A percentile compares a stretch with the other conserved stretches of the same genome.
phyloP scores from a whole-genome alignment of 2,113 vertebrate species.

The Eleginops maclovinus region DNA sequence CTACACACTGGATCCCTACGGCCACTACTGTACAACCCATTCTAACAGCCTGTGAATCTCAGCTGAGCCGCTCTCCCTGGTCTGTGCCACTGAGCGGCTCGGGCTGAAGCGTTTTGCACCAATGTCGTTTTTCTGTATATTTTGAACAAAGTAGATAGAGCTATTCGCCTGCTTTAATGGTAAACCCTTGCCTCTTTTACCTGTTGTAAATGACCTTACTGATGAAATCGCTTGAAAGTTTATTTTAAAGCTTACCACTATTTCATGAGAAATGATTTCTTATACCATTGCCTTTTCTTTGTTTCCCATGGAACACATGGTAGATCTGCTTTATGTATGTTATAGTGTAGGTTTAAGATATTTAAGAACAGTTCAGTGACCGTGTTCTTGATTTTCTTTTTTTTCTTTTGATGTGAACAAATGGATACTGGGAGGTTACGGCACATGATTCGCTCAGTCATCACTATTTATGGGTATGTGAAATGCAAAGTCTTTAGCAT shows the following conservation, averaged over 20 bases:
- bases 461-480: conserved; percentile 70
- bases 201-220: conserved; percentile 66
- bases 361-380: conserved; percentile 51
- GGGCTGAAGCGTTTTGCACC: conserved; percentile 84
- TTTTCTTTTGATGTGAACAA: conserved; percentile 56
- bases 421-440: conserved; percentile 34
- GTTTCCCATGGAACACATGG: conserved; percentile 81
- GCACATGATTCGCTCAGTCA: conserved; percentile 41
- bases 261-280: conserved; percentile 73
- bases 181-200: conserved; percentile 61
- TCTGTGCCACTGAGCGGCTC: conserved; percentile 80
- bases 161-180: conserved; percentile 76
- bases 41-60: conserved; percentile 71
- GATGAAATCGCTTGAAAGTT: conserved; percentile 63
- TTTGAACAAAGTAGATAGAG: conserved; percentile 84
- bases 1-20: conserved; percentile 75
- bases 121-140: conserved; percentile 83
- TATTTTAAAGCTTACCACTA: conserved; percentile 62
- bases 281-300: conserved; percentile 78
- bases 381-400: conserved; percentile 36
- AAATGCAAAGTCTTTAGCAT: conserved; percentile 52
- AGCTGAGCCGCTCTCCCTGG: conserved; percentile 85
- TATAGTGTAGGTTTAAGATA: conserved; percentile 58
- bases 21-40: conserved; percentile 78
- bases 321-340: conserved; percentile 65